Evolutionary conservation across 2,888 invertebrate species (phyloP), one percentile per base, ranked within the genome.

Genomic region (Argyresthia goedartella): DNA sequence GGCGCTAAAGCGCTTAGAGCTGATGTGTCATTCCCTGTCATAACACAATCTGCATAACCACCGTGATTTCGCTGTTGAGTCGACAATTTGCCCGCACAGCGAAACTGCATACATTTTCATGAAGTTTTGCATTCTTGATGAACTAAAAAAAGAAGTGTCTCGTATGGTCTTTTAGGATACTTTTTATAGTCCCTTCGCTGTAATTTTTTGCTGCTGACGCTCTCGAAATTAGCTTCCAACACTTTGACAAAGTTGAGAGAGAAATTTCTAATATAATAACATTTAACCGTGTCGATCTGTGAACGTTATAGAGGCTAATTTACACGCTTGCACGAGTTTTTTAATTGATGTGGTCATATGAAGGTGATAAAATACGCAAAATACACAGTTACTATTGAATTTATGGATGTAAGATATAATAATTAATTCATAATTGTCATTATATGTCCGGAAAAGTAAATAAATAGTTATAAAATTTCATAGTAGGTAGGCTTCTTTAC

Each of bases 41-140:
- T 49, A 49, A 52, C 51, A 49, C 49, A 52, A 71, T 76, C 70
- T 75, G 70, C 73, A 75, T 76, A 65, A 25, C 72, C 73, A 76
- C 72, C 66, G 66, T 65, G 69, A 67, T 67, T 71, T 72, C 73
- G 71, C 63, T 59, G 64, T 63, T 60, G 65, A 65, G 65, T 67
- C 69, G 67, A 64, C 66, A 64, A 61, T 62, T 61, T 56, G 55
- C 58, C 61, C 58, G 64, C 65, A 60, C 62, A 62, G 66, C 57
- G 56, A 56, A 69, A 41, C 69, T 69, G 77, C 76, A 81, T 80
- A 76, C 71, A 81, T 80, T 81, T 79, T 71, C 77, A 76, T 77
- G 68, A 74, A 77, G 69, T 73, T 79, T 81, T 80, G 75, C 79
- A 81, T 81, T 76, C 81, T 80, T 81, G 80, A 81, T 78, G 77